Conservation (phyloP, 2,113 vertebrate genomes). For the Vulpes vulpes region DNA sequence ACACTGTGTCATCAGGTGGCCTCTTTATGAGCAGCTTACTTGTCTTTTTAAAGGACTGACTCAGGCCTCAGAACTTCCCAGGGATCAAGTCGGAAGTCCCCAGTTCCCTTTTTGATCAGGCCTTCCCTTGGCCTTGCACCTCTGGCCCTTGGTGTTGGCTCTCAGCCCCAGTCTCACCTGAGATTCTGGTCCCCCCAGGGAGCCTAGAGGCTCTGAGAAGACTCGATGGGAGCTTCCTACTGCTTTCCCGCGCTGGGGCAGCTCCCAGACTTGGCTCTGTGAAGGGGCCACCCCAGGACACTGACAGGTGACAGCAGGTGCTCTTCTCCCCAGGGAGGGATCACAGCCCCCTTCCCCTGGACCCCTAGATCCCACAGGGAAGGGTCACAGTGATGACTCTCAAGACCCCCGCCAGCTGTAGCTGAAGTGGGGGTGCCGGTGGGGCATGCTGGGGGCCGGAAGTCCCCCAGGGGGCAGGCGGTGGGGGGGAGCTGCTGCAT, state of each 20-base stretch:
- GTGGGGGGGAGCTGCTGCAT: background rate
- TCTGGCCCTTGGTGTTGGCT: rapidly evolving
- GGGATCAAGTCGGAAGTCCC: no score
- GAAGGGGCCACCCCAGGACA: background rate
- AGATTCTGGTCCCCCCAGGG: background rate
- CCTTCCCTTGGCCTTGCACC: background rate
- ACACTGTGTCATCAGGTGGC: background rate
- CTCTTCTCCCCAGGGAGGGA: background rate
- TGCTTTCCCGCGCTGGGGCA: no score
- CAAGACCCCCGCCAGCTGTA: background rate
- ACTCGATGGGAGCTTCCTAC: background rate
- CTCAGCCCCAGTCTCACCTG: background rate
- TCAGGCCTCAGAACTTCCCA: background rate
- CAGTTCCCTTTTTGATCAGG: background rate
- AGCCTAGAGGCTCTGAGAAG: background rate
- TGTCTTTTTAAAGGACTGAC: background rate
- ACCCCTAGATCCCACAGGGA: background rate
- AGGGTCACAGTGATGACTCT: background rate
- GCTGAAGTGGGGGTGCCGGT: background rate
- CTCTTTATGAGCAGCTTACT: background rate
- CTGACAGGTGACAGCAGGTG: background rate
- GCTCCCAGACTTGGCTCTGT: background rate
- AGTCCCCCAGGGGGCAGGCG: background rate
- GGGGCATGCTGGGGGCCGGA: no score
- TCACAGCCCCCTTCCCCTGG: no score